Conservation (phyloP, 2,888 invertebrate genomes). For the Rhagonycha lutea region DNA sequence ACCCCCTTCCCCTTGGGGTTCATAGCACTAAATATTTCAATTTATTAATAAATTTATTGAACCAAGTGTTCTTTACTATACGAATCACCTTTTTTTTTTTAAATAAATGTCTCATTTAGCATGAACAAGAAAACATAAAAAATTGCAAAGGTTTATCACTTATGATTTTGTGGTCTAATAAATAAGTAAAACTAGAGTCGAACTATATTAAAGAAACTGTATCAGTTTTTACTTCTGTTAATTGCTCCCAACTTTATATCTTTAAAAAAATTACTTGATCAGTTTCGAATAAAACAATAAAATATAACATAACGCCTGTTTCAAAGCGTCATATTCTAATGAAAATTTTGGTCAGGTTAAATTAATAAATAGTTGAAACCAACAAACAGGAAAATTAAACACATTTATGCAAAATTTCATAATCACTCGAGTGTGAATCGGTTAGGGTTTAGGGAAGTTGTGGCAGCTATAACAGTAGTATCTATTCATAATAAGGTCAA, state of each 20-base stretch:
- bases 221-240: neutral
- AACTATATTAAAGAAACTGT: neutral
- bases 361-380: too few relatives aligned
- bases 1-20: neutral
- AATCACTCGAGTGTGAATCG: too few relatives aligned
- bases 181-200: neutral
- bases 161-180: neutral
- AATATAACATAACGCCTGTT: neutral
- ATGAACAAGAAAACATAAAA: neutral
- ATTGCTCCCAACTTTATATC: neutral
- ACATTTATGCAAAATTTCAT: too few relatives aligned
- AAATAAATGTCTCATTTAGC: neutral
- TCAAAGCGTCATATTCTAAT: neutral
- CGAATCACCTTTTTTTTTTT: neutral
- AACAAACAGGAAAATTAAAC: too few relatives aligned
- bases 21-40: neutral
- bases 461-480: too few relatives aligned
- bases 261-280: neutral
- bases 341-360: too few relatives aligned
- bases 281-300: neutral
- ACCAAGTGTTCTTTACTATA: neutral
- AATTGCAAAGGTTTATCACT: neutral
- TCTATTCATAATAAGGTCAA: too few relatives aligned
- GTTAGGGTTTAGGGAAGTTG: too few relatives aligned
- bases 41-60: neutral